Base-by-base conservation (phyloP, 1,140 invertebrate genomes). In the Dolichoris vasculosae region DNA sequence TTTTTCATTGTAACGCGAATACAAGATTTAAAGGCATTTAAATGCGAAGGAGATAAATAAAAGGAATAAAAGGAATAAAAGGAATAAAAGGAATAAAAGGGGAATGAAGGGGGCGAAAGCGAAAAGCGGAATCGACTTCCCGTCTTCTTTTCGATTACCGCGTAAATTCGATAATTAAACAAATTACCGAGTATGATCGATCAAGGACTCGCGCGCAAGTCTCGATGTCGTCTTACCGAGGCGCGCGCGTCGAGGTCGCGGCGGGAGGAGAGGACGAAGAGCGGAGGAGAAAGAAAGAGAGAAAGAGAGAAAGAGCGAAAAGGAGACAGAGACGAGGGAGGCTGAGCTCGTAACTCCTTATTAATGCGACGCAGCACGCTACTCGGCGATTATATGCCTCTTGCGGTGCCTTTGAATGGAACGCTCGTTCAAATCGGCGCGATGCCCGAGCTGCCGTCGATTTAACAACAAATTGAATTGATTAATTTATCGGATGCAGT, bases 341-440 rank as follows among this genome's bases (percentile, higher is more conserved):
- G 79, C 69, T 15, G 75, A 88, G 84, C 87, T 88, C 86, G 88
- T 88, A 86, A 88, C 82, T 85, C 82, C 81, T 83, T 88, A 88
- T 89, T 89, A 88, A 89, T 88, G 88, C 84, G 83, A 76, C 86
- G 80, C 77, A 73, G 87, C 88, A 87, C 86, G 88, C 86, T 87
- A 87, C 85, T 85, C 86, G 85, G 82, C 85, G 88, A 89, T 89
- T 89, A 89, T 81, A 86, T 55, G 82, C 85, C 82, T 84, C 85
- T 87, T 67, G 88, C 88, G 88, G 88, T 79, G 86, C 87, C 88
- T 89, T 89, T 89, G 88, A 88, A 89, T 89, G 85, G 86, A 86
- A 86, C 88, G 87, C 87, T 87, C 87, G 88, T 88, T 88, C 87
- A 86, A 87, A 85, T 86, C 86, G 55, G 77, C 79, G 81, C 86